Conservation (phyloP, 2,113 vertebrate species). For the Elanus axillaris region DNA sequence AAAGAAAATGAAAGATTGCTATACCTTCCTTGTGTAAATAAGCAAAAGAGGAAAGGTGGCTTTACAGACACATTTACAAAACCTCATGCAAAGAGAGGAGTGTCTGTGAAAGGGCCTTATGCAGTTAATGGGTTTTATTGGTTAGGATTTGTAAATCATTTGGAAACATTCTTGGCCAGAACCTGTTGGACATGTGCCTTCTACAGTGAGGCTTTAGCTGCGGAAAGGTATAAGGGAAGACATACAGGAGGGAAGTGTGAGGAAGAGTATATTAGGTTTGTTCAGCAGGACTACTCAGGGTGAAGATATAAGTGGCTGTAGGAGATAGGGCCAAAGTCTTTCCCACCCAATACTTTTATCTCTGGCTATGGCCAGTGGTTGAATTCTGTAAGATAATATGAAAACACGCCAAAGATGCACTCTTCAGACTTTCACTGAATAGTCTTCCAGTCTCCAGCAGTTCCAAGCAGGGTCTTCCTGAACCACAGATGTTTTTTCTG, state of each 20-base stretch:
- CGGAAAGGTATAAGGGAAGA: neutral
- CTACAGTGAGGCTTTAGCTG: neutral
- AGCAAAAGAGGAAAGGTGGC: neutral
- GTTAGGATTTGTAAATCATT: neutral
- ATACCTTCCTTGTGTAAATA: neutral
- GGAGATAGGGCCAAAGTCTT: neutral
- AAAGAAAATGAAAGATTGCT: neutral
- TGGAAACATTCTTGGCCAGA: neutral
- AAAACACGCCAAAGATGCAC: neutral
- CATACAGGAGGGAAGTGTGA: neutral
- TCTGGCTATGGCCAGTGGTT: neutral
- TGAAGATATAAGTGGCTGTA: rapidly evolving
- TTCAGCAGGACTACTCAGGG: neutral
- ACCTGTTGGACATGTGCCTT: neutral
- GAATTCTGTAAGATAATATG: neutral
- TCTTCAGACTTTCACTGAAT: neutral
- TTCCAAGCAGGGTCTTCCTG: neutral
- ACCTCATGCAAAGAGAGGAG: neutral
- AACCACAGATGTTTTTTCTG: neutral
- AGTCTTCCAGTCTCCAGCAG: neutral
- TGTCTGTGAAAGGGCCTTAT: neutral
- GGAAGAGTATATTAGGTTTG: neutral
- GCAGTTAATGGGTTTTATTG: neutral
- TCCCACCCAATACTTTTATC: neutral
- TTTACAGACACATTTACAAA: neutral